Base-by-base conservation (phyloP, 1,140 invertebrate genomes). In the Microplitis mediator region DNA sequence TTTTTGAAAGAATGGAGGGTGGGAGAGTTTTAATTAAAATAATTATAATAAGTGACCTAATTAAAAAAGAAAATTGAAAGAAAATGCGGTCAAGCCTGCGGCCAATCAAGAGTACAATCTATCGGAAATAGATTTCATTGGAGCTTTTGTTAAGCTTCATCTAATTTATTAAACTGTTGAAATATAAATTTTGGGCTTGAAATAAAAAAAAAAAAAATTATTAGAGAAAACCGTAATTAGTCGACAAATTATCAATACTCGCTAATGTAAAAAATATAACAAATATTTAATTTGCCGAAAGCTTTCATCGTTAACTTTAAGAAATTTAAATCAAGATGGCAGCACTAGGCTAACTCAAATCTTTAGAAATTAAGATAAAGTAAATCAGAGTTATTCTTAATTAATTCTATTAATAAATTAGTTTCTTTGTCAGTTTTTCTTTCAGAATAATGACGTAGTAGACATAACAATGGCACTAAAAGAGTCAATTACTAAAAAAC, bases 1-100 rank as follows among this genome's bases (percentile, higher is more conserved):
- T 23, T 23, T 23, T 23, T 23, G 23, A 0, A 50, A 13, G 3
- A 6, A 50, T 1, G 45, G 3, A 13, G 45, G 3, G 13, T n/a
- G 6, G 13, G 13, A 50, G 1, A 13, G 14, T 14, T 16, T 13
- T 1, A 56, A 62, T 62, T 34, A 54, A 45, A 23, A 45, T 11
- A 68, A 63, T 71, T 34, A 71, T 63, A 81, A 84, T 81, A 86
- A 86, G 80, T 86, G 84, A 85, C 85, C 84, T 75, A 82, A 85
- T 87, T 87, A 82, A 81, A 72, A 67, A 74, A 75, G 78, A 84
- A 84, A 9, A 85, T 78, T 80, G 78, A 50, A 82, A 81, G 78
- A 85, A 85, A 86, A 87, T 85, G 84, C 84, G 85, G 84, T 78
- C 85, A 86, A 78, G 71, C 78, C 66, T 67, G 76, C 74, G 74